These are phyloP conservation scores for Lipotes vexillifer DNA, from an alignment of 2,113 vertebrate genomes.

Conservation along the genomic window DNA sequence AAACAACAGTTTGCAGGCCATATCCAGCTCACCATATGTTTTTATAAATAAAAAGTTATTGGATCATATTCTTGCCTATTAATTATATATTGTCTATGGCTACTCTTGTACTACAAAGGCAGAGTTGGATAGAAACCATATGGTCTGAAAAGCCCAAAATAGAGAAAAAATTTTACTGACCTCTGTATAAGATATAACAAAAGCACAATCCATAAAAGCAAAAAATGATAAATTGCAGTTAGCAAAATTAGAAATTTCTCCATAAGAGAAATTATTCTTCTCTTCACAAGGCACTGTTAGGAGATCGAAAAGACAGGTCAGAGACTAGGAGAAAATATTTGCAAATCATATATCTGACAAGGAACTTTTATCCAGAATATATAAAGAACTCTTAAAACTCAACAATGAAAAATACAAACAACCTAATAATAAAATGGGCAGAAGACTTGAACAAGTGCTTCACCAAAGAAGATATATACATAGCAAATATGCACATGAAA, in stretches of 20 bases:
- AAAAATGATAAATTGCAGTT: not conserved
- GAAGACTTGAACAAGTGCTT: not conserved
- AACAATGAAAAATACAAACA: not conserved
- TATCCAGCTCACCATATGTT: not conserved
- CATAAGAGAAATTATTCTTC: not conserved
- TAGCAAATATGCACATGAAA: not conserved
- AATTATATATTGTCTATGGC: not conserved
- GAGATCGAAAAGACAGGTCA: not conserved
- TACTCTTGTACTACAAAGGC: not conserved
- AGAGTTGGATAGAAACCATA: not conserved
- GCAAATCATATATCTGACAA: not conserved
- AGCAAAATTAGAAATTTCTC: not conserved
- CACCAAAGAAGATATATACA: not conserved
- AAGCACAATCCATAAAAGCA: not conserved
- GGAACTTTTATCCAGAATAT: not conserved
- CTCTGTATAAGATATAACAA: not conserved
- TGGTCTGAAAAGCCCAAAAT: not conserved
- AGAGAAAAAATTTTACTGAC: not conserved
- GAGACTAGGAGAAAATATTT: not conserved
- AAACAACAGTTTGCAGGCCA: not conserved
- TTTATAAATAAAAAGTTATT: not conserved
- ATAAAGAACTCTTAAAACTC: not conserved
- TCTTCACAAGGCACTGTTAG: not conserved
- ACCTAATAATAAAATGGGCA: not conserved
- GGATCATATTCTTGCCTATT: not conserved